Evolutionary conservation across 2,888 invertebrate genomes (phyloP), one percentile per base, ranked within the genome.

Genomic region (Horisme vitalbata): DNA sequence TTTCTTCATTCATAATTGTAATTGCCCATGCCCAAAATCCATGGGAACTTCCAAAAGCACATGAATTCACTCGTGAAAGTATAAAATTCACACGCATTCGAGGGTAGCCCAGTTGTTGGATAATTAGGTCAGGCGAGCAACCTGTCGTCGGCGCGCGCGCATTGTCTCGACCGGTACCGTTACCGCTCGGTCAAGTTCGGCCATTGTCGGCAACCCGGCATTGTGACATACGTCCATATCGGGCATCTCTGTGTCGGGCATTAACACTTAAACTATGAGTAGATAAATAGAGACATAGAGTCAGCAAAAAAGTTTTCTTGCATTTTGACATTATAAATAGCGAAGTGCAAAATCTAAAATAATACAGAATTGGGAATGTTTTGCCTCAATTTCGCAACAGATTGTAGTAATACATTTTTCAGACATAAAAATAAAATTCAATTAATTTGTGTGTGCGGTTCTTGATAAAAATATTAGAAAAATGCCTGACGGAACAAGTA

Each of bases 101-200:
- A 78, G 79, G 81, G 76, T 75, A 79, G 71, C 83, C 83, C 74
- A 83, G 78, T 83, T 79, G 66, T 68, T 57, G 58, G 73, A 82
- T 86, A 87, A 87, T 88, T 88, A 76, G 87, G 89, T 88, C 85
- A 87, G 79, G 68, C 83, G 83, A 83, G 83, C 85, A 87, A 87
- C 87, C 89, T 87, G 88, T 73, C n/a, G n/a, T n/a, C 67, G 74
- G 71, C 75, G 79, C 77, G 72, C 83, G 82, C 85, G 84, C 85
- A 85, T 88, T 86, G 86, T 85, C 78, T 84, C 18, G 18, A 18
- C 18, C 69, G 23, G 75, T 85, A 79, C 88, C 88, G 88, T 88
- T 88, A 88, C 52, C 68, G 68, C 70, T 72, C 83, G 85, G 85
- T 85, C 85, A 86, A 82, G 83, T 85, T 86, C 83, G 83, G 74